These are phyloP conservation scores for Cygnus olor DNA, from an alignment of 2,797 vertebrate species.

Conservation along the genomic window DNA sequence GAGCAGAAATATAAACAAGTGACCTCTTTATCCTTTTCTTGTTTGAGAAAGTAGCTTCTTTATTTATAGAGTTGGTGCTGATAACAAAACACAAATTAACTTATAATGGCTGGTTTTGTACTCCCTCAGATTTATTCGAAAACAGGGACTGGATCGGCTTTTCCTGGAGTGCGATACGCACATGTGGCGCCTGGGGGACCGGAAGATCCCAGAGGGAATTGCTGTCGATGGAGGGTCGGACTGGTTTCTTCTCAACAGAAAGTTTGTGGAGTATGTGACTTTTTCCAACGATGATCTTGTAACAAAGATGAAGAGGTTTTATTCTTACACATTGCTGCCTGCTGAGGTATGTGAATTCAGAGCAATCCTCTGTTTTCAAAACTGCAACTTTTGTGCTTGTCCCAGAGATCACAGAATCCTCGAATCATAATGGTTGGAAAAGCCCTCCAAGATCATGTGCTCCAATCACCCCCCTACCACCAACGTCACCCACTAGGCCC, in stretches of 20 bases:
- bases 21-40: slow-evolving; percentile 17
- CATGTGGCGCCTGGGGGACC: slow-evolving; percentile 98
- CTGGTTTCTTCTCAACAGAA: slow-evolving; percentile 96
- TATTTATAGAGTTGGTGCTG: background rate
- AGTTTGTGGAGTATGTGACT: slow-evolving; percentile 95
- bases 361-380: background rate
- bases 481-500: too few species aligned
- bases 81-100: background rate
- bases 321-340: slow-evolving; percentile 93
- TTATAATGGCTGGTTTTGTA: background rate
- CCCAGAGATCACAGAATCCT: background rate
- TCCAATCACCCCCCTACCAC: too few species aligned
- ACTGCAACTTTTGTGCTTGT: background rate
- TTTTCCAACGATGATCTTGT: slow-evolving; percentile 93
- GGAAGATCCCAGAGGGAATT: slow-evolving; percentile 94
- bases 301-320: slow-evolving; percentile 95
- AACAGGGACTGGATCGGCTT: slow-evolving; percentile 95
- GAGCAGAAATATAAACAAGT: slow-evolving; percentile 8
- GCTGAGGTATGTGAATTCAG: slow-evolving; percentile 85
- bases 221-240: slow-evolving; percentile 95
- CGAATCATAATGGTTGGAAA: too few species aligned
- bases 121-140: slow-evolving; percentile 90
- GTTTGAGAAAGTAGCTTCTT: background rate
- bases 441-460: too few species aligned
- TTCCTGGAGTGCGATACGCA: slow-evolving; percentile 97